phyloP scores from a whole-genome alignment of 2,113 vertebrate species.

The Chloropsis cyanopogon region DNA sequence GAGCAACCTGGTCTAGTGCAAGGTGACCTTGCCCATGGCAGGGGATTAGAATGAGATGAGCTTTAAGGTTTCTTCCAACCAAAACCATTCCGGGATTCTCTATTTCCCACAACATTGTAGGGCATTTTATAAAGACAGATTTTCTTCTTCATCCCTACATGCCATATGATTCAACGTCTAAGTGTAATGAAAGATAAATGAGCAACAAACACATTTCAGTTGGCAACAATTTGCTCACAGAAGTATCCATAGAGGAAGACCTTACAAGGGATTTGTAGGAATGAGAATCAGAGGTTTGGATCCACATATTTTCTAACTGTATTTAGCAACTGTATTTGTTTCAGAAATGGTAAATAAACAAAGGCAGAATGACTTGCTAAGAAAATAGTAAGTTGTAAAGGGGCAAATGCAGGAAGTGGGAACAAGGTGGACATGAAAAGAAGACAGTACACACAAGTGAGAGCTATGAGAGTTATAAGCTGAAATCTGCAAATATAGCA shows the following conservation, averaged over 20 bases:
- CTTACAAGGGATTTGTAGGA: not conserved
- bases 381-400: not conserved
- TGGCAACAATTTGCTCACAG: not conserved
- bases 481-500: not conserved
- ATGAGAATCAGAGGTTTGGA: not conserved
- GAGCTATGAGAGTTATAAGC: not conserved
- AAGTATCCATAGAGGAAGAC: not conserved
- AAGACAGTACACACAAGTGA: not conserved
- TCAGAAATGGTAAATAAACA: not conserved
- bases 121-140: not conserved
- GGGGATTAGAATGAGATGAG: not conserved
- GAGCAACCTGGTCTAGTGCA: not conserved
- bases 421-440: not conserved
- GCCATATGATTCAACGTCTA: not conserved
- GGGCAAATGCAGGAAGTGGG: not conserved
- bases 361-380: not conserved
- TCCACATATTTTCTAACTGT: not conserved
- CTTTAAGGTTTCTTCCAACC: not conserved
- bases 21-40: not conserved
- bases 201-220: not conserved
- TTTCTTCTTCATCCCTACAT: not conserved
- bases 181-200: not conserved
- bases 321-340: not conserved
- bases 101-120: not conserved
- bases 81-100: not conserved